Conservation (phyloP, 2,113 vertebrate genomes). For the Potamarius usumacintae region DNA sequence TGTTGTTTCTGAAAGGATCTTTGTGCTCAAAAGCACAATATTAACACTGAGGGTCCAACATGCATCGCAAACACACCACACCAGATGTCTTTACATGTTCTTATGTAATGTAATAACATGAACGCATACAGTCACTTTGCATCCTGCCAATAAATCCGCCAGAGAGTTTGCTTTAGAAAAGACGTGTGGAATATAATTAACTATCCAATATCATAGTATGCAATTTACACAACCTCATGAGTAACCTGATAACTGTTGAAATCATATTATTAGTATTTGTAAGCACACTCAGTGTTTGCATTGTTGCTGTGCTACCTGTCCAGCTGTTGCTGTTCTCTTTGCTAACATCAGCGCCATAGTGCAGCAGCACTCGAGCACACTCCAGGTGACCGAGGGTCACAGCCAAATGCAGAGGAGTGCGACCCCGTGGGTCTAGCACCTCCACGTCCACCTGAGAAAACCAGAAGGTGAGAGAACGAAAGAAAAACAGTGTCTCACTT, state of each 20-base stretch:
- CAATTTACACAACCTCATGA: not conserved
- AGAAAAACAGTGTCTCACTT: not conserved
- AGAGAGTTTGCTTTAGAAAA: not conserved
- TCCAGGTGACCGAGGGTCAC: constrained; percentile 91
- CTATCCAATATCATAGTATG: not conserved
- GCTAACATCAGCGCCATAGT: constrained; percentile 88
- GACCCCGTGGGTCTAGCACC: constrained; percentile 87
- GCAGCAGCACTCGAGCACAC: constrained; percentile 86
- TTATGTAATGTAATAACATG: not conserved
- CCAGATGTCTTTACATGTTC: not conserved
- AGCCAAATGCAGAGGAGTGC: constrained; percentile 92
- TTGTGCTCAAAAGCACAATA: not conserved
- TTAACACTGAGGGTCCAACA: not conserved
- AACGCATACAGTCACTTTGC: not conserved
- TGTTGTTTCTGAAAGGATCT: not conserved
- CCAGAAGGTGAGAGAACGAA: not conserved
- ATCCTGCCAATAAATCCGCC: not conserved
- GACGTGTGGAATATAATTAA: not conserved
- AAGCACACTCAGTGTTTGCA: not conserved
- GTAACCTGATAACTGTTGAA: not conserved
- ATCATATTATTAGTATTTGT: not conserved
- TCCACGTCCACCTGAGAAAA: constrained; percentile 83
- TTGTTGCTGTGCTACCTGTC: constrained; percentile 80
- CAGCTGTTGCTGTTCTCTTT: constrained; percentile 95
- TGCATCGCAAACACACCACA: too few species aligned